Evolutionary conservation across 2,797 vertebrate species (phyloP).

Genomic region (Onychomys arenicola): DNA sequence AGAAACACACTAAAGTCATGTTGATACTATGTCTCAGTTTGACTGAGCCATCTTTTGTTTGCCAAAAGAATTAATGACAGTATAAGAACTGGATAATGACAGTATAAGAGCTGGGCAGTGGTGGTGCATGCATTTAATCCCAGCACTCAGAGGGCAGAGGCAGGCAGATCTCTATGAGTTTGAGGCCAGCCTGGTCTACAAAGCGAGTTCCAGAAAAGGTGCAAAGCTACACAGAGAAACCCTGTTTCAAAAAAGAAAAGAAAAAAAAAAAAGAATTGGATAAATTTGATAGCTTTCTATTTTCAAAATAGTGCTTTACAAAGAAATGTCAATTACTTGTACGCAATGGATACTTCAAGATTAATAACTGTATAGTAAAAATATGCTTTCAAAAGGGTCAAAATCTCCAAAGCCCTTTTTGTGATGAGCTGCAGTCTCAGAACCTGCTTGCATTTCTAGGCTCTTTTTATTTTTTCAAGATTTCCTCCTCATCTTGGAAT

Average conservation of each 20-base stretch:
- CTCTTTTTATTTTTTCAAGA: neutral
- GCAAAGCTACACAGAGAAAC: too few species aligned
- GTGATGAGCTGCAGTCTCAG: neutral
- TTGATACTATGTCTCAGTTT: neutral
- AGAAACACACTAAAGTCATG: slow-evolving; percentile 54
- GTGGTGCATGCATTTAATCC: too few species aligned
- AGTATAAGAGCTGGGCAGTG: neutral
- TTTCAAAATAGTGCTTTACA: slow-evolving; percentile 25
- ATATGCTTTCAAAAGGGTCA: neutral
- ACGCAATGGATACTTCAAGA: neutral
- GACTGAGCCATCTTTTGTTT: slow-evolving; percentile 46
- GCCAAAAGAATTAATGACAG: neutral
- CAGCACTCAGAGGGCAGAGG: too few species aligned
- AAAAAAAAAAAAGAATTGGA: too few species aligned
- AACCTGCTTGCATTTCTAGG: neutral
- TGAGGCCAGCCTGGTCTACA: too few species aligned
- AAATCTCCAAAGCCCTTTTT: neutral
- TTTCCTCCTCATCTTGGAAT: slow-evolving; percentile 39
- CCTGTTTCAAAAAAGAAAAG: too few species aligned
- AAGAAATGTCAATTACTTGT: neutral
- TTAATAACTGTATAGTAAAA: neutral
- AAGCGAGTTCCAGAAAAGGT: too few species aligned
- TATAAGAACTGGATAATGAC: neutral
- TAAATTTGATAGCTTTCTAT: neutral
- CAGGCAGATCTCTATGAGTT: too few species aligned